phyloP scores from a whole-genome alignment of 2,888 invertebrate genomes.

The Scaptodrosophila latifasciaeformis region DNA sequence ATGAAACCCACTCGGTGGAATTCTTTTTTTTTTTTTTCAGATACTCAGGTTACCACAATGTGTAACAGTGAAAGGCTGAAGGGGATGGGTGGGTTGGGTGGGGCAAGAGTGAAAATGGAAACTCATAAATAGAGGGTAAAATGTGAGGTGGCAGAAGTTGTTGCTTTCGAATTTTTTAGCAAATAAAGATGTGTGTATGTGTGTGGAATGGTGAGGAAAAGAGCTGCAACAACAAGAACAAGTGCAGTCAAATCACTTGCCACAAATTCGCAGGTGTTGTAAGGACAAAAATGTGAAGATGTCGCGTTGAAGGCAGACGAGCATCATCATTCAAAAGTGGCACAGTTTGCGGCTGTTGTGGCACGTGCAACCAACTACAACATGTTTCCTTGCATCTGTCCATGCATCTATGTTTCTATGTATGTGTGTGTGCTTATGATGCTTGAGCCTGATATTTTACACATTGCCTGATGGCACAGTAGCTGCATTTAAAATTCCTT shows the following conservation, averaged over 20 bases:
- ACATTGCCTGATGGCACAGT: constrained; percentile 9
- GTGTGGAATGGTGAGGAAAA: constrained; percentile 1
- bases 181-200: background rate
- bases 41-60: constrained; percentile 1
- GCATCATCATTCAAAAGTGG: constrained; percentile 1
- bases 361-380: background rate
- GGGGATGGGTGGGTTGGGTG: too few species aligned
- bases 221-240: constrained; percentile 6
- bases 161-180: background rate
- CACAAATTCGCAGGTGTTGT: too few species aligned
- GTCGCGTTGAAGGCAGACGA: too few species aligned
- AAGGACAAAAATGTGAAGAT: too few species aligned
- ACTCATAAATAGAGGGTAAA: background rate
- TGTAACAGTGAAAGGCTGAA: background rate
- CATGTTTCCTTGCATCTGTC: background rate
- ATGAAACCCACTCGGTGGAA: constrained; percentile 1
- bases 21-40: too few species aligned
- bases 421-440: constrained; percentile 2
- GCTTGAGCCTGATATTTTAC: constrained; percentile 32
- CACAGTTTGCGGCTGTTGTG: constrained; percentile 1
- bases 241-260: background rate
- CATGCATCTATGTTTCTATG: constrained; percentile 2
- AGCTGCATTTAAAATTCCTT: constrained; percentile 9
- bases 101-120: background rate
- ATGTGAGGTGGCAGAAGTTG: background rate